Base-by-base conservation (phyloP, 1,140 invertebrate species). In the Drosophila sp. region DNA sequence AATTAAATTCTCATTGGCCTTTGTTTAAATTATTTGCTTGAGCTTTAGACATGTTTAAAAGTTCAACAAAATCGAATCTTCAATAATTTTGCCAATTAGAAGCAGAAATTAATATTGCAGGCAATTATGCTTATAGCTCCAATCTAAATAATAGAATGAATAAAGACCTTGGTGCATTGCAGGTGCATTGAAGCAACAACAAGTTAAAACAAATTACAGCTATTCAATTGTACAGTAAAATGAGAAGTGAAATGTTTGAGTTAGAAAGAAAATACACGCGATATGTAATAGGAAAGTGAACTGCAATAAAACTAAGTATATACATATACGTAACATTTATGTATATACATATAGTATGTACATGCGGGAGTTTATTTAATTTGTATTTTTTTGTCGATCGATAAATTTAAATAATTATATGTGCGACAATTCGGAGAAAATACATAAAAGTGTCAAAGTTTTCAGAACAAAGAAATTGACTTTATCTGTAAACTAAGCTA, bases 111-210 rank as follows among this genome's bases (percentile, higher is more conserved):
- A 29, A 45, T 27, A 41, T 21, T 34, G 34, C 16, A 65, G 13
- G 27, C 27, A 48, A 57, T 71, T 71, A 65, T 65, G 67, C 50
- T 54, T 40, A 21, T 48, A 40, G 18, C 18, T 48, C 3, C 9
- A 29, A 5, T 48, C 8, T n/a, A 29, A 32, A 46, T 21, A 16
- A 13, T 38, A 5, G 29, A 13, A 13, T 38, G 11, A 14, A 7
- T 29, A 14, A 29, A 51, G 34, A 71, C 61, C 67, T 71, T 71
- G 64, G 25, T 41, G 6, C 9, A 46, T n/a, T 46, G 7, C 50
- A 56, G 50, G 50, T 41, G 41, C 41, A 21, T 32, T 18, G 43
- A 54, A 21, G 58, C 29, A 27, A 29, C 21, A 36, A 7, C 4
- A 18, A 43, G 13, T 11, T 13, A 1, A 2, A 58, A 29, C n/a